Conservation (phyloP, 1,140 invertebrate genomes). For the Arion vulgaris region DNA sequence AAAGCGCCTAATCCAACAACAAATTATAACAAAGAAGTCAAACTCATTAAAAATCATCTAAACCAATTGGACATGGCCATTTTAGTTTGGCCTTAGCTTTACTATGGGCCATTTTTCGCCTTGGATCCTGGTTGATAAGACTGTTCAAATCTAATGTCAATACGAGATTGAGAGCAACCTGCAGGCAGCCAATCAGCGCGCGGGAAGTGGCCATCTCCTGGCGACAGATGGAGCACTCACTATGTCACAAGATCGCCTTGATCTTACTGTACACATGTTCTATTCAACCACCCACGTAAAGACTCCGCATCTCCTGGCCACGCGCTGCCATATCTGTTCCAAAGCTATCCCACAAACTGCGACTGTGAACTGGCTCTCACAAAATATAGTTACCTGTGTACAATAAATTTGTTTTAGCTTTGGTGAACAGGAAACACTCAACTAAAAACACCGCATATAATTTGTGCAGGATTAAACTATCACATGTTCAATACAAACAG, state of each 20-base stretch:
- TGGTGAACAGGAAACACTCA: neutral
- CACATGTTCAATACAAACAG: too few species aligned
- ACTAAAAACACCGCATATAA: too few species aligned
- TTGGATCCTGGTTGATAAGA: neutral
- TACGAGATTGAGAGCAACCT: neutral
- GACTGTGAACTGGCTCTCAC: neutral
- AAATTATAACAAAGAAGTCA: too few species aligned
- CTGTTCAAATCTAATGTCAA: conserved; percentile 1
- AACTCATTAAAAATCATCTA: too few species aligned
- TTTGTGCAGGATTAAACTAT: too few species aligned
- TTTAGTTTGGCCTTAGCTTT: too few species aligned
- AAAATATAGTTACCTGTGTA: neutral
- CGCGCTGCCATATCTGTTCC: neutral
- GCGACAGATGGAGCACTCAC: neutral
- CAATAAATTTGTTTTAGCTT: conserved; percentile 5
- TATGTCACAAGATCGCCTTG: neutral
- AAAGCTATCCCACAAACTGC: neutral
- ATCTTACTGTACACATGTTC: neutral
- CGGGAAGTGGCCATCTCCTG: neutral
- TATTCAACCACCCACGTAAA: neutral
- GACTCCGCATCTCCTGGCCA: neutral
- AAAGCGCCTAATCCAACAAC: too few species aligned
- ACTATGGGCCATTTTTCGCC: neutral
- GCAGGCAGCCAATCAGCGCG: neutral
- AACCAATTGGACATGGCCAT: too few species aligned